phyloP scores from a whole-genome alignment of 2,888 invertebrate genomes.

The Thyatira batis region DNA sequence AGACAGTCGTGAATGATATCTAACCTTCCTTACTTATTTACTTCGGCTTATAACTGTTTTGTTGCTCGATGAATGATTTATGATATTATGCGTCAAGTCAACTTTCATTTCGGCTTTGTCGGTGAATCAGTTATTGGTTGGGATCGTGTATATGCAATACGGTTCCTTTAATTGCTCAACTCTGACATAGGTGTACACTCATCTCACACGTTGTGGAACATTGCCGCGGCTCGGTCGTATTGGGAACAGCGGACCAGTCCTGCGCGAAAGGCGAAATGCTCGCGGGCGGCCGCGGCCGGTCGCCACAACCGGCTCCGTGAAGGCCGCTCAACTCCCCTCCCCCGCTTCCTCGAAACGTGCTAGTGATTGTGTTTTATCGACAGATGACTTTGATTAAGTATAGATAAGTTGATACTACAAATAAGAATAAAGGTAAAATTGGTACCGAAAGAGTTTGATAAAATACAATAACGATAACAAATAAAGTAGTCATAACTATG shows the following conservation, averaged over 20 bases:
- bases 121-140: conserved; percentile 24
- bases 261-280: conserved; percentile 78
- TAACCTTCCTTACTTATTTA: conserved; percentile 28
- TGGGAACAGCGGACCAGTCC: conserved; percentile 70
- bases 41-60: conserved; percentile 17
- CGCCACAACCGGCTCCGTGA: conserved; percentile 78
- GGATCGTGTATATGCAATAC: conserved; percentile 18
- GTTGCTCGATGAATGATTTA: conserved; percentile 21
- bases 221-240: conserved; percentile 37
- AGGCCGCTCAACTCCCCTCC: conserved; percentile 70
- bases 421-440: conserved; percentile 21
- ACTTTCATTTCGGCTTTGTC: conserved; percentile 23
- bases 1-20: conserved; percentile 58
- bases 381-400: conserved; percentile 36
- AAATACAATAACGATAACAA: background rate
- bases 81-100: conserved; percentile 20
- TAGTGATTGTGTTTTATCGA: conserved; percentile 68
- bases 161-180: conserved; percentile 30
- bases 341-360: conserved; percentile 43
- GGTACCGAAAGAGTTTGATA: background rate
- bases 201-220: conserved; percentile 34
- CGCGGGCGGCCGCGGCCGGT: conserved; percentile 66
- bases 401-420: conserved; percentile 10
- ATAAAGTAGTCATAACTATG: background rate
- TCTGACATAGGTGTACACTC: conserved; percentile 27